Percentiles rank a stretch among this genome's conserved stretches.
Evolutionary conservation across 2,888 invertebrate species (phyloP).

Genomic region (Caenorhabditis japonica): DNA sequence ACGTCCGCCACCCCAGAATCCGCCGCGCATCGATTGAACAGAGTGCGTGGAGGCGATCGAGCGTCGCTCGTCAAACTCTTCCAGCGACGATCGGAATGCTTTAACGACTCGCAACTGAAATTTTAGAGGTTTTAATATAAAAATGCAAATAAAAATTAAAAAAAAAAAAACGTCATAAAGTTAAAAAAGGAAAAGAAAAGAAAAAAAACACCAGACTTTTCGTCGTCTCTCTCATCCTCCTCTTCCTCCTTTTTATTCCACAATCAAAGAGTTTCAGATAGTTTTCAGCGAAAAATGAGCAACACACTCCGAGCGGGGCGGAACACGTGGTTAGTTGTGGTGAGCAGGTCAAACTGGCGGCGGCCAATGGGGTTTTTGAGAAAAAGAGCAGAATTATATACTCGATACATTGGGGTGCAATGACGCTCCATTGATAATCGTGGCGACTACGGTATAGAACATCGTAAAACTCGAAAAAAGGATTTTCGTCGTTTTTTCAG

Average conservation of each 20-base stretch:
- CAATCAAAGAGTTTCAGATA: background rate
- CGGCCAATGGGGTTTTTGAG: too few species aligned
- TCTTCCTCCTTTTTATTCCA: background rate
- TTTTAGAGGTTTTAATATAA: background rate
- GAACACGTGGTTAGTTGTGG: background rate
- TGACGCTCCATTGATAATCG: too few species aligned
- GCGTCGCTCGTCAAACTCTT: conserved; percentile 98
- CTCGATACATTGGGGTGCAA: too few species aligned
- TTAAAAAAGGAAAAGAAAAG: background rate
- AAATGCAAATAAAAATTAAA: background rate
- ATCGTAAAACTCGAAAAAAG: too few species aligned
- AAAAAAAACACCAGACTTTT: background rate
- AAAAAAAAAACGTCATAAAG: background rate
- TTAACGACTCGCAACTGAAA: conserved; percentile 98
- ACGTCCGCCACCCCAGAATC: conserved; percentile 54
- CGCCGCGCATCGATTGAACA: conserved; percentile 80
- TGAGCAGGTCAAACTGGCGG: conserved; percentile 4
- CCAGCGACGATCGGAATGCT: conserved; percentile 99
- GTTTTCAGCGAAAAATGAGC: conserved; percentile 38
- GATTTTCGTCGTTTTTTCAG: too few species aligned
- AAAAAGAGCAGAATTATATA: too few species aligned
- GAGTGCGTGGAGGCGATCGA: conserved; percentile 97
- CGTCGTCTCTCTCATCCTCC: conserved; percentile 5
- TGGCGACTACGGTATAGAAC: too few species aligned
- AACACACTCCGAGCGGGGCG: conserved; percentile 38